Conservation (phyloP, 2,113 vertebrate species). For the Macrotis lagotis region DNA sequence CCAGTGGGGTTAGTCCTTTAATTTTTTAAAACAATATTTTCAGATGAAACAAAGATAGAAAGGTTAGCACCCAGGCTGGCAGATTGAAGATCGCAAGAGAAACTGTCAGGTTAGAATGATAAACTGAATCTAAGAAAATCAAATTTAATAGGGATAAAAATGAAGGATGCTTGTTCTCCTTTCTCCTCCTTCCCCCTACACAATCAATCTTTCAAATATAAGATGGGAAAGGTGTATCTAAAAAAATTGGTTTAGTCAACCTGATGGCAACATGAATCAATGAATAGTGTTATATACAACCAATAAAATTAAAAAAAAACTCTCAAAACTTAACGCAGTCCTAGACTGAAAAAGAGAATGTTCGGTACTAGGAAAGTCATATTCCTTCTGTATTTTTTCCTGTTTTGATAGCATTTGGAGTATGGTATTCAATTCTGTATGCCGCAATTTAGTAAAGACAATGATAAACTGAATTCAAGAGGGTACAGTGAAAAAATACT, state of each 20-base stretch:
- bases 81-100: background rate
- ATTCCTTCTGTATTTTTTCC: background rate
- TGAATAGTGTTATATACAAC: background rate
- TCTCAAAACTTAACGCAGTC: background rate
- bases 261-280: background rate
- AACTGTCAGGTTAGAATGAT: background rate
- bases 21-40: background rate
- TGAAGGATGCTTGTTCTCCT: background rate
- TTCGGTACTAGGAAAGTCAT: background rate
- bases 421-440: background rate
- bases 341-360: background rate
- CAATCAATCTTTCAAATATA: background rate
- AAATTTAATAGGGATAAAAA: background rate
- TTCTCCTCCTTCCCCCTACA: background rate
- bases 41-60: background rate
- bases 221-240: background rate
- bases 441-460: background rate
- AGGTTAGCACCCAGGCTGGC: background rate
- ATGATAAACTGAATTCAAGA: background rate
- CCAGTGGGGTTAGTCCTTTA: background rate
- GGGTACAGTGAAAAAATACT: background rate
- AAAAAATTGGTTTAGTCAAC: background rate
- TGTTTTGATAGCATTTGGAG: background rate
- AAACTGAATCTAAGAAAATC: background rate
- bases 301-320: background rate